Conservation (phyloP, 2,797 vertebrate genomes). For the Coregonus suidteri region DNA sequence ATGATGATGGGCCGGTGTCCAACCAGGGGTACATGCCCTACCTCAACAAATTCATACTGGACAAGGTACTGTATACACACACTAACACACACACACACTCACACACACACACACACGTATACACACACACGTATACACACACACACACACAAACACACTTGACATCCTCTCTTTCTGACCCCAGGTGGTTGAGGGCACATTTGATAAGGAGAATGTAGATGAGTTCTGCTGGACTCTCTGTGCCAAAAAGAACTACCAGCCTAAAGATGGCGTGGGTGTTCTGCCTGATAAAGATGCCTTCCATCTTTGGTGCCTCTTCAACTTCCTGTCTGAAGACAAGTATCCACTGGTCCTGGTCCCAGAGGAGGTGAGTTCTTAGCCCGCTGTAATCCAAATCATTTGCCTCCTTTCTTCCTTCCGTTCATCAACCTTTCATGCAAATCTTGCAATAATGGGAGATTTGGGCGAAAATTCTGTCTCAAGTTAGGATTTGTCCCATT, state of each 20-base stretch:
- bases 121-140: neutral
- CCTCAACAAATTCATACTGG: constrained; percentile 86
- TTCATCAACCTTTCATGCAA: neutral
- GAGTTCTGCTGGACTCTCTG: constrained; percentile 88
- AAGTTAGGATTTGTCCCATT: neutral
- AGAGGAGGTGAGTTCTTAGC: constrained; percentile 79
- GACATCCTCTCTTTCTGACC: neutral
- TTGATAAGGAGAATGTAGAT: constrained; percentile 84
- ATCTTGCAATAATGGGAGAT: neutral
- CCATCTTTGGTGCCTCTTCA: constrained; percentile 87
- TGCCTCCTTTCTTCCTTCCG: neutral
- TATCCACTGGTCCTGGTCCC: constrained; percentile 84
- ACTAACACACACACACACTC: neutral
- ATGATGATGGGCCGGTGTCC: constrained; percentile 86
- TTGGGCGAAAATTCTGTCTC: too few species aligned
- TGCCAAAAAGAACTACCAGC: constrained; percentile 79
- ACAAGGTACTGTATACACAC: constrained; percentile 73
- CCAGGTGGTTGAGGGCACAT: constrained; percentile 72
- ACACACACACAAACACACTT: neutral
- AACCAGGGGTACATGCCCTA: constrained; percentile 92
- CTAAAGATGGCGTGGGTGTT: constrained; percentile 50
- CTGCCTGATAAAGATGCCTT: constrained; percentile 82
- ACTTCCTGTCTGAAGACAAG: constrained; percentile 85
- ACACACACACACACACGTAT: neutral
- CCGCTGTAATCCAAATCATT: neutral